Evolutionary conservation across 2,888 invertebrate species (phyloP).

Genomic region (Drosophila leonis): DNA sequence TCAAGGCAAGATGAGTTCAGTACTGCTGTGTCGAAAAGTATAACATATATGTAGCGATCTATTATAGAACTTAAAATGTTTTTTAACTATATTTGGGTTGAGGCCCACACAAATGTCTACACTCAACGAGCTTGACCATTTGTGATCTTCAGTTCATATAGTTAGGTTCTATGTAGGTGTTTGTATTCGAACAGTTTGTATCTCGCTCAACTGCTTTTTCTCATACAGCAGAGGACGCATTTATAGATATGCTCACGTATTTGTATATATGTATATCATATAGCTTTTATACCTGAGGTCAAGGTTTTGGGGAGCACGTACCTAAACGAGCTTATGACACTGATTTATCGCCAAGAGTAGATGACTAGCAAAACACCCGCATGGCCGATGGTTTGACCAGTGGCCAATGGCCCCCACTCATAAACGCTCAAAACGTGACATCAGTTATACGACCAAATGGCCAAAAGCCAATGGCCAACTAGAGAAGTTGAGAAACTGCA

Average conservation of each 20-base stretch:
- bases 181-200: neutral
- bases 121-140: neutral
- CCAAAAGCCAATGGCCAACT: slow-evolving; percentile 43
- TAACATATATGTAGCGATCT: too few species aligned
- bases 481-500: slow-evolving; percentile 44
- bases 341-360: slow-evolving; percentile 43
- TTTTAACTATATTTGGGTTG: neutral
- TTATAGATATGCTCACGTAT: slow-evolving; percentile 3
- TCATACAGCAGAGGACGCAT: neutral
- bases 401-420: slow-evolving; percentile 14
- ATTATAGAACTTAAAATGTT: neutral
- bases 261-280: neutral
- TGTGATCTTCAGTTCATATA: neutral
- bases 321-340: slow-evolving; percentile 17
- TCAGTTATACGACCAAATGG: slow-evolving; percentile 24
- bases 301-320: slow-evolving; percentile 51
- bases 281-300: slow-evolving; percentile 42
- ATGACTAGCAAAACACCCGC: slow-evolving; percentile 46
- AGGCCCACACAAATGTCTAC: slow-evolving; percentile 8
- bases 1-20: neutral
- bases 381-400: slow-evolving; percentile 25
- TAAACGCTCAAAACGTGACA: slow-evolving; percentile 45
- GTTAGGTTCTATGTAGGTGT: neutral
- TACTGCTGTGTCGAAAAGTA: too few species aligned
- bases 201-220: neutral